Base-by-base conservation (phyloP, 1,140 invertebrate species). In the Sinella curviseta region DNA sequence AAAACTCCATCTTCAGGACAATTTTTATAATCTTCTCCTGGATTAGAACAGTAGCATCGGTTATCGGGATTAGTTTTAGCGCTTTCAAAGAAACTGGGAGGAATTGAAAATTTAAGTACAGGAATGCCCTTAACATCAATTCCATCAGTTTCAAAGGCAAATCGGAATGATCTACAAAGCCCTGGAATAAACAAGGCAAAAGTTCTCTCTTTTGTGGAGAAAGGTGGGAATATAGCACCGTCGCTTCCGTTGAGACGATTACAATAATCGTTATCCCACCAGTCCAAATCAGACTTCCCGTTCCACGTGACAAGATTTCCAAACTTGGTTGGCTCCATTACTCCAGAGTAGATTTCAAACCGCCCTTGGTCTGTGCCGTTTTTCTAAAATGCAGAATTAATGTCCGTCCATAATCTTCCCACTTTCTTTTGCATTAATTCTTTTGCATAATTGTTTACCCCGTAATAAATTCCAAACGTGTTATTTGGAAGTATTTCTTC, bases 381-480 rank as follows among this genome's bases (percentile, higher is more conserved):
- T 77, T 80, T 82, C 74, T 79, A 73, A 33, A 34, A 12, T n/a
- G 24, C 54, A 33, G 48, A 77, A 48, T 24, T 77, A 33, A 28
- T 48, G 39, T n/a, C n/a, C n/a, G n/a, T n/a, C n/a, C n/a, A n/a
- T n/a, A n/a, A n/a, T n/a, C n/a, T n/a, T n/a, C n/a, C n/a, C n/a
- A n/a, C n/a, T n/a, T 48, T 48, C 8, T 12, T 48, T 48, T 48
- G 8, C 20, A 48, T 48, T 48, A 48, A 28, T 16, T 24, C 20
- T n/a, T n/a, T 48, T 36, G 35, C 24, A 74, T 20, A 74, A 24
- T 16, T 36, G 57, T 36, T 48, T 57, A 80, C 79, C 39, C 67
- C 67, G 55, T 80, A 80, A 36, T 77, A 80, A 35, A 80, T 35
- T 36, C 79, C 79, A 60, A 80, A 80, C 12, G 82, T 83, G 31